Conservation (phyloP, 2,113 vertebrate species). For the Mormyrus iriodes region DNA sequence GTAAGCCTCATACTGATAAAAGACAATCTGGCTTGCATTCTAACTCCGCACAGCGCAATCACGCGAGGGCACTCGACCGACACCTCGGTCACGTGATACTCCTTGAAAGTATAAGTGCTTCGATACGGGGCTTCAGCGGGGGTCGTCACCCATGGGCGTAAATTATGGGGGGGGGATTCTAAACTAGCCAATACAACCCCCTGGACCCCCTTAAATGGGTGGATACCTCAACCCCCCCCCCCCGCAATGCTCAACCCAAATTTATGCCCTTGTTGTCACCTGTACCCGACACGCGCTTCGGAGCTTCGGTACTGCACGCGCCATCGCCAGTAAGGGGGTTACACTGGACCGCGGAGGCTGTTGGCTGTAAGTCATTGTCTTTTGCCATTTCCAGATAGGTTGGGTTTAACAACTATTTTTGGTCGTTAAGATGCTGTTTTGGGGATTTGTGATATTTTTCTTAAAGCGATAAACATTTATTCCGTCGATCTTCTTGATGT, state of each 20-base stretch:
- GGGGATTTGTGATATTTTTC: neutral
- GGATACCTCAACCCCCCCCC: neutral
- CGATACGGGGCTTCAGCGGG: neutral
- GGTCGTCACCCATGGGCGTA: neutral
- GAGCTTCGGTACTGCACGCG: neutral
- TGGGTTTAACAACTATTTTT: neutral
- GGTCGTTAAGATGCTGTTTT: neutral
- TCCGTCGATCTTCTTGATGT: neutral
- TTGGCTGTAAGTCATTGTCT: neutral
- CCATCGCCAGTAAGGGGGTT: neutral
- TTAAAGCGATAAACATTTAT: neutral
- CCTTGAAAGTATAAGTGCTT: neutral
- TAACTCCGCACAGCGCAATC: neutral
- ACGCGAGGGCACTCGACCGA: neutral
- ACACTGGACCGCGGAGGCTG: neutral
- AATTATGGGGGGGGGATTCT: neutral
- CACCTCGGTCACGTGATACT: neutral
- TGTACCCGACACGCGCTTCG: neutral
- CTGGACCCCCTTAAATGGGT: neutral
- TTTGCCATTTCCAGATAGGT: neutral
- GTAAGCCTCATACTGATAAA: neutral
- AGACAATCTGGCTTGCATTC: neutral
- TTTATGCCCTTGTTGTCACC: neutral
- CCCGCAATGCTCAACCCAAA: neutral
- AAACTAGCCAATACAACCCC: neutral